A percentile compares a stretch with the other conserved stretches of the same genome.
These are phyloP conservation scores for Drosophila bipectinata DNA, from an alignment of 1,140 invertebrate genomes.

Conservation along the genomic window DNA sequence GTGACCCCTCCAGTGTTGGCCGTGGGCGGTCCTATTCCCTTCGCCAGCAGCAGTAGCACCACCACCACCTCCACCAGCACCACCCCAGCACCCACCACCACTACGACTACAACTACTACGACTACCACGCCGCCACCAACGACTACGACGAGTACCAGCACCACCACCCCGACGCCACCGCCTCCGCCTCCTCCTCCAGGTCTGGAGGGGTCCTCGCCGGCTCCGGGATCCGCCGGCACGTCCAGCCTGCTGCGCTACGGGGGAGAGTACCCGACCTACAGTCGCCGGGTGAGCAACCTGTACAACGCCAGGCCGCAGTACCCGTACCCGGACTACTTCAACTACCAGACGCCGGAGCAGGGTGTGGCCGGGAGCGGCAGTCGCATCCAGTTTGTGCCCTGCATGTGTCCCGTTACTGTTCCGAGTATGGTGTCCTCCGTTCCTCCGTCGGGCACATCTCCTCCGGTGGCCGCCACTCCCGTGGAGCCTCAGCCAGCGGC, in stretches of 20 bases:
- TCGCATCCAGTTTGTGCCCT: constrained; percentile 78
- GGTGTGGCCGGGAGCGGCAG: constrained; percentile 17
- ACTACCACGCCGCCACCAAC: constrained; percentile 48
- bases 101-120: constrained; percentile 46
- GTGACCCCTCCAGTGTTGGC: constrained; percentile 46
- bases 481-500: constrained; percentile 18
- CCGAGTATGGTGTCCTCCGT: constrained; percentile 31
- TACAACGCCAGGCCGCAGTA: constrained; percentile 73
- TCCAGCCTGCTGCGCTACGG: constrained; percentile 41
- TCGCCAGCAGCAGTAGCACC: constrained; percentile 6
- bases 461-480: constrained; percentile 21
- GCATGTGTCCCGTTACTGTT: constrained; percentile 79
- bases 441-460: constrained; percentile 18
- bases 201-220: constrained; percentile 5
- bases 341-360: constrained; percentile 62
- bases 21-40: neutral
- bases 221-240: constrained; percentile 4
- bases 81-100: constrained; percentile 52
- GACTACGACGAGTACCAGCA: constrained; percentile 48
- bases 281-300: constrained; percentile 65
- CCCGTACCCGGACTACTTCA: constrained; percentile 80
- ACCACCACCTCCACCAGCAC: constrained; percentile 35
- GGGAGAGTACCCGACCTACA: constrained; percentile 71
- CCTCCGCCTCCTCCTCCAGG: constrained; percentile 34
- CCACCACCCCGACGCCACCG: constrained; percentile 30